These are phyloP conservation scores for Dryobotodes eremita DNA, from an alignment of 2,888 invertebrate species.

Conservation along the genomic window DNA sequence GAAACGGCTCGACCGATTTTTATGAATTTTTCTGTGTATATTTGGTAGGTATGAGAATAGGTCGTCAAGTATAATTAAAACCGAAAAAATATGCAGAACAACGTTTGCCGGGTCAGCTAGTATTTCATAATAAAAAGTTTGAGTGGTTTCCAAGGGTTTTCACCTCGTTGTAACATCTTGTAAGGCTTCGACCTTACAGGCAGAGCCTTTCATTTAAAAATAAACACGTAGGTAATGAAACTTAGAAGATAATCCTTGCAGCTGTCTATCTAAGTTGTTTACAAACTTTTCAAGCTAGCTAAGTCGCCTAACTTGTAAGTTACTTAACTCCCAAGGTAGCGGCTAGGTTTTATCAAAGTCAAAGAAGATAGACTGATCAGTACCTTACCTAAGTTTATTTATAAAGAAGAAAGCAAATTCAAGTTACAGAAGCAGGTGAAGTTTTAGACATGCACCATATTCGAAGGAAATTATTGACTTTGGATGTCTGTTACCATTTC, in stretches of 20 bases:
- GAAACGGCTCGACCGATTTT: no score
- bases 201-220: conserved; percentile 3
- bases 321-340: conserved; percentile 31
- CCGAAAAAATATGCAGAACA: no score
- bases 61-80: no score
- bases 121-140: not conserved
- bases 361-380: conserved; percentile 12
- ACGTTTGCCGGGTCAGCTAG: no score
- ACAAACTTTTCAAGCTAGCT: conserved; percentile 23
- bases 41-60: no score
- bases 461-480: not conserved
- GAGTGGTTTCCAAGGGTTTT: not conserved
- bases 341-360: conserved; percentile 30
- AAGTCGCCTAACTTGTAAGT: conserved; percentile 36
- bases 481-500: not conserved
- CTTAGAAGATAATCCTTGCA: conserved; percentile 32
- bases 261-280: conserved; percentile 51
- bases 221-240: conserved; percentile 10
- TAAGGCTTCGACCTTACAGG: no score
- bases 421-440: not conserved
- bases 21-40: no score
- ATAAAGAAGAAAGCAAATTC: not conserved
- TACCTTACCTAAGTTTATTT: not conserved
- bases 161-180: not conserved
- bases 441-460: not conserved